Evolutionary conservation across 1,140 invertebrate genomes (phyloP).

Genomic region (Pygmarrhopalites habei): DNA sequence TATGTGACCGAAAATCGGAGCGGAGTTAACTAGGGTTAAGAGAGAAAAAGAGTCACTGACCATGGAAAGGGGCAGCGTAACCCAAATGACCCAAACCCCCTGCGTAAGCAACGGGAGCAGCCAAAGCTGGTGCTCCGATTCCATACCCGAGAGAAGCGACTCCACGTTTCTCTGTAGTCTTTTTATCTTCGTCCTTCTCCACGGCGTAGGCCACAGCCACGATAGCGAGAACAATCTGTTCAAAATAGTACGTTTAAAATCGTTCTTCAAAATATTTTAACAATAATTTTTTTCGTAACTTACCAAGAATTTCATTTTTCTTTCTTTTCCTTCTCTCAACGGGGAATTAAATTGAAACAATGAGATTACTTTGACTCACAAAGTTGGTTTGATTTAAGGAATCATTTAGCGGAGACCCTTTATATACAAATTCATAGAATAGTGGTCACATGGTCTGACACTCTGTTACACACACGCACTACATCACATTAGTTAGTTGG

Average conservation of each 20-base stretch:
- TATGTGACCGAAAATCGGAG: no score
- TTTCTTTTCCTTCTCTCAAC: background rate
- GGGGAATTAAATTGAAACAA: no score
- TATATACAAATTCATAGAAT: background rate
- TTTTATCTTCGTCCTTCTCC: slow-evolving; percentile 2
- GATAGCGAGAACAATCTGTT: background rate
- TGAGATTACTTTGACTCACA: background rate
- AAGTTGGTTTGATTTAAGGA: background rate
- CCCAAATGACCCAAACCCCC: no score
- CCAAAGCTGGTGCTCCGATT: background rate
- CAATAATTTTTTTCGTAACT: background rate
- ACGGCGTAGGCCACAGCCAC: background rate
- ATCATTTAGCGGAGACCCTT: background rate
- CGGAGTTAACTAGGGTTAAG: no score
- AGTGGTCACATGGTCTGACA: no score
- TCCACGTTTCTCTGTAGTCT: slow-evolving; percentile 8
- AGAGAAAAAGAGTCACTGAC: no score
- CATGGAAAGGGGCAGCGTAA: background rate
- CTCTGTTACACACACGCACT: no score
- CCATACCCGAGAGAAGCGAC: background rate
- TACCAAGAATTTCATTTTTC: slow-evolving; percentile 9
- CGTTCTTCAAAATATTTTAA: background rate
- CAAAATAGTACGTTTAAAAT: background rate
- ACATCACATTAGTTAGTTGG: no score
- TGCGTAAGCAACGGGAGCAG: background rate